Evolutionary conservation across 2,113 vertebrate species (phyloP).

Genomic region (Neodontobutis hainanensis): DNA sequence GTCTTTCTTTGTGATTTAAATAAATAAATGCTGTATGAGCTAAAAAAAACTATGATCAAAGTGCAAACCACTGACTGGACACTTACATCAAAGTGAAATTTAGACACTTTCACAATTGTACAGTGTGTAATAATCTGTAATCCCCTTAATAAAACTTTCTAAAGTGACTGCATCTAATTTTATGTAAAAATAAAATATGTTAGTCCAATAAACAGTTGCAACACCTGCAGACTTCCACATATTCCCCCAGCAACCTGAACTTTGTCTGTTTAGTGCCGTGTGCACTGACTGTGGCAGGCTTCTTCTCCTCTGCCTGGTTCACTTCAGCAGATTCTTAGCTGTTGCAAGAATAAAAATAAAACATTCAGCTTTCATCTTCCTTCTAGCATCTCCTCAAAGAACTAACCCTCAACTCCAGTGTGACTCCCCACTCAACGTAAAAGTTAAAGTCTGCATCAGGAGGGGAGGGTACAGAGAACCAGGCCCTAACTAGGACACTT

Average conservation of each 20-base stretch:
- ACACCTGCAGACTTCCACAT: neutral
- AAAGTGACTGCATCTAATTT: neutral
- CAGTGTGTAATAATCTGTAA: too few species aligned
- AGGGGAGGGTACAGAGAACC: constrained; percentile 12
- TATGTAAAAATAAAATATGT: neutral
- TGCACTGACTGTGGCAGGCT: neutral
- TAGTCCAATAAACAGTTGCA: neutral
- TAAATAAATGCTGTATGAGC: too few species aligned
- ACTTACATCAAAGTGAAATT: neutral
- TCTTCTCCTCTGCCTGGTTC: neutral
- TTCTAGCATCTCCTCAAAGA: constrained; percentile 12
- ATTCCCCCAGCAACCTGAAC: neutral
- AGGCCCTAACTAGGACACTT: constrained; percentile 29
- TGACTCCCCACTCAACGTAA: constrained; percentile 28
- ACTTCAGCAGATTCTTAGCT: neutral
- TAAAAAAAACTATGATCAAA: neutral
- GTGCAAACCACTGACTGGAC: neutral
- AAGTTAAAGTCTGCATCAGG: constrained; percentile 3
- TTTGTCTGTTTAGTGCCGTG: neutral
- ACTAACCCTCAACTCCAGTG: constrained; percentile 17
- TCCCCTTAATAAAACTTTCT: neutral
- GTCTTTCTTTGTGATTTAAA: too few species aligned
- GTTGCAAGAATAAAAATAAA: neutral
- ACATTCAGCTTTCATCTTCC: constrained; percentile 9
- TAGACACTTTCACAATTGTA: neutral